Percentiles rank a stretch among this genome's conserved stretches.
Evolutionary conservation across 2,113 vertebrate genomes (phyloP).

Genomic region (Dasypus novemcinctus): DNA sequence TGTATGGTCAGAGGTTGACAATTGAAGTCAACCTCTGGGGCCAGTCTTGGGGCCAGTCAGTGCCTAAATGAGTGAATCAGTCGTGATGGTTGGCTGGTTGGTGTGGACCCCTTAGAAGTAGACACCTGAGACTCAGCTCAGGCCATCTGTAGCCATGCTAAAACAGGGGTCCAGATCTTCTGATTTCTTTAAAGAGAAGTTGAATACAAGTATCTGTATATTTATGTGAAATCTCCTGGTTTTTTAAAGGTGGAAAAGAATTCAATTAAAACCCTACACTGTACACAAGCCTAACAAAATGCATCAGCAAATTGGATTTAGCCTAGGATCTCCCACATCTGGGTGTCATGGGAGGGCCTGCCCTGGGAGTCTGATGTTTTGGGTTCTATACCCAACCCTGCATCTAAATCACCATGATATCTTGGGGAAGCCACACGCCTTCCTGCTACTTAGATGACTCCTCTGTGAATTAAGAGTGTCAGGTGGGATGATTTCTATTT

Average conservation of each 20-base stretch:
- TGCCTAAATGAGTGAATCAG: neutral
- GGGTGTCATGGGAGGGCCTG: neutral
- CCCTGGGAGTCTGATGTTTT: neutral
- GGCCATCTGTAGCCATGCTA: neutral
- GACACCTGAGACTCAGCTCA: neutral
- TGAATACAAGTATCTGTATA: neutral
- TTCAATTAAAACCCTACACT: neutral
- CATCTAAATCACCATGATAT: neutral
- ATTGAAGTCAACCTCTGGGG: neutral
- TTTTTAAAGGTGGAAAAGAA: constrained; percentile 8
- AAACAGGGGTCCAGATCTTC: neutral
- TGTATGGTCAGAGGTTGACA: neutral
- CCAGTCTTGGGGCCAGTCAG: neutral
- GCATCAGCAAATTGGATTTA: neutral
- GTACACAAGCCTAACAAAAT: constrained; percentile 2
- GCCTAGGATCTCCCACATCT: neutral
- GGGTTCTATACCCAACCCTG: neutral
- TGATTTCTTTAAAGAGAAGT: neutral
- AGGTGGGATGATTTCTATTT: neutral
- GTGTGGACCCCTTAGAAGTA: neutral
- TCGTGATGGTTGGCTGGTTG: no score
- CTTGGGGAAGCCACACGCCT: neutral
- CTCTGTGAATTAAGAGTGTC: neutral
- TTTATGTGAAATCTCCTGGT: neutral
- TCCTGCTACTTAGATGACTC: neutral